Conservation (phyloP, 37 sponge, comb jelly and placozoan species). For the Geodia barretti region DNA sequence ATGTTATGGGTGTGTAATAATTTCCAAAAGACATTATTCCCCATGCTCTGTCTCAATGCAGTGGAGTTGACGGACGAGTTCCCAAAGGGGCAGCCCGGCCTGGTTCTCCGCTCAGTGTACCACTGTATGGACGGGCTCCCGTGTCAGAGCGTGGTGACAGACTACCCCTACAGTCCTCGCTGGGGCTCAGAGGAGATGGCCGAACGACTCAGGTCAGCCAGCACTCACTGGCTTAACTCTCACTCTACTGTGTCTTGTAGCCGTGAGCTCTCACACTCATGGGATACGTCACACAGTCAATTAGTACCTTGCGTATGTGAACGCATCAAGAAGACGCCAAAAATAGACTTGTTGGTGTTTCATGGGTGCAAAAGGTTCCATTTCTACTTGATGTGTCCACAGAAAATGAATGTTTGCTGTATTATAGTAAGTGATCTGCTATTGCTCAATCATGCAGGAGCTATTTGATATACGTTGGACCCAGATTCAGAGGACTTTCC, state of each 20-base stretch:
- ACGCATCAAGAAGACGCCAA: background rate
- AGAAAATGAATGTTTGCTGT: background rate
- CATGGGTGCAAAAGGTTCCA: no score
- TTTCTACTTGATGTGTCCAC: no score
- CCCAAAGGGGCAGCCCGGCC: conserved; percentile 56
- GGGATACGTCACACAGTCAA: background rate
- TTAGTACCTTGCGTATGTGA: no score
- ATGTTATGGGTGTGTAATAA: no score
- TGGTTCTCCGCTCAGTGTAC: conserved; percentile 70
- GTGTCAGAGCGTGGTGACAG: conserved; percentile 25
- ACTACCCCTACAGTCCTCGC: conserved; percentile 75
- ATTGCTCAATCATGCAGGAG: conserved; percentile 20
- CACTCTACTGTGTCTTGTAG: background rate
- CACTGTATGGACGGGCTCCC: conserved; percentile 56
- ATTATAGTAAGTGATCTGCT: background rate
- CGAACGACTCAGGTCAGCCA: conserved; percentile 48
- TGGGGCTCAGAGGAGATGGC: conserved; percentile 75
- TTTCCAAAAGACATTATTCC: no score
- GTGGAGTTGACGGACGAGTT: conserved; percentile 61
- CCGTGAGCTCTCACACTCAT: background rate
- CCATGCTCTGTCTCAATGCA: conserved; percentile 16
- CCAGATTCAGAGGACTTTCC: conserved; percentile 65
- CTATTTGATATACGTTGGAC: conserved; percentile 36
- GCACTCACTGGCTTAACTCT: background rate
- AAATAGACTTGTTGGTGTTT: no score